Percentiles rank a stretch among this genome's conserved stretches.
Conservation (phyloP, 2,888 invertebrate genomes). For the Empis livida region DNA sequence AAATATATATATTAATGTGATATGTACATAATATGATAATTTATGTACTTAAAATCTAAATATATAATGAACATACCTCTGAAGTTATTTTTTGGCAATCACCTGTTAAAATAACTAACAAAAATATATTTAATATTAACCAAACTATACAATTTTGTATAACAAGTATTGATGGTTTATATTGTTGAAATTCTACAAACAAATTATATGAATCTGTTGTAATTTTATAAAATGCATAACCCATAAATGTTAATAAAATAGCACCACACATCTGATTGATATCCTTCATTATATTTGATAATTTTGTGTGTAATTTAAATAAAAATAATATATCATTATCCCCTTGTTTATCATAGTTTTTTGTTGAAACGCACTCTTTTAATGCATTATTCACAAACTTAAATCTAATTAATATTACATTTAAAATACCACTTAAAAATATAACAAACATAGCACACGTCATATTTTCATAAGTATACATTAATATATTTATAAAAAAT, state of each 20-base stretch:
- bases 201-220: slow-evolving; percentile 31
- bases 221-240: slow-evolving; percentile 29
- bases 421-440: slow-evolving; percentile 22
- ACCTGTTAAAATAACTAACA: slow-evolving; percentile 22
- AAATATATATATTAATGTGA: too few relatives aligned
- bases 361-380: slow-evolving; percentile 12
- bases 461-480: slow-evolving; percentile 16
- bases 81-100: slow-evolving; percentile 25
- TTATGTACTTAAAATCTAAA: not conserved
- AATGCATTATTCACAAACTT: slow-evolving; percentile 24
- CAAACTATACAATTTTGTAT: slow-evolving; percentile 24
- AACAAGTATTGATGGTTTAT: slow-evolving; percentile 18
- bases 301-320: slow-evolving; percentile 27
- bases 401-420: slow-evolving; percentile 25
- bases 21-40: too few relatives aligned
- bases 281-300: slow-evolving; percentile 24
- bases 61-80: slow-evolving; percentile 21
- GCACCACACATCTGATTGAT: slow-evolving; percentile 28
- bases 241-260: slow-evolving; percentile 27
- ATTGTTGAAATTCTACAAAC: slow-evolving; percentile 26
- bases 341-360: slow-evolving; percentile 12
- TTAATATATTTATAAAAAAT: not conserved
- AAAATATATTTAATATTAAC: slow-evolving; percentile 20
- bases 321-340: slow-evolving; percentile 23
- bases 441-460: slow-evolving; percentile 25